Conservation (phyloP, 2,888 invertebrate species). For the Spatulosminthurus flaviceps region DNA sequence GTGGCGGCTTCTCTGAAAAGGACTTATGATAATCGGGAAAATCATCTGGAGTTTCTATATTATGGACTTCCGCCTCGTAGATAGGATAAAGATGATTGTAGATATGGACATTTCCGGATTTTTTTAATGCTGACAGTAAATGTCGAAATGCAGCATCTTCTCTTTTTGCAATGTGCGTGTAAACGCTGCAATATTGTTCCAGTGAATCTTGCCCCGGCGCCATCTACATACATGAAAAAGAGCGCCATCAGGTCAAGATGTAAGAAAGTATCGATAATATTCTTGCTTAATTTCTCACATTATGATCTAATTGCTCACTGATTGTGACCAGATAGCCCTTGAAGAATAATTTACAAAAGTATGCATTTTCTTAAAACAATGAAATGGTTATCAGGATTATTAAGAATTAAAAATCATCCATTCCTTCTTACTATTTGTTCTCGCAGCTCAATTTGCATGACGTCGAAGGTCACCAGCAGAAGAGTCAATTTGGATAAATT, state of each 20-base stretch:
- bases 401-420: background rate
- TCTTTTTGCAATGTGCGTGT: background rate
- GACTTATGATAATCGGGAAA: background rate
- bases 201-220: background rate
- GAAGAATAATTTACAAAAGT: too few species aligned
- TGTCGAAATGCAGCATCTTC: background rate
- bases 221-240: background rate
- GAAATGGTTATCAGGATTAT: background rate
- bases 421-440: background rate
- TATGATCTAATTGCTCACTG: too few species aligned
- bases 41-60: background rate
- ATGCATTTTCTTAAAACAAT: too few species aligned
- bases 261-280: too few species aligned
- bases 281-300: too few species aligned
- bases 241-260: too few species aligned
- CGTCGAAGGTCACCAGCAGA: background rate
- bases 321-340: too few species aligned
- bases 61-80: background rate
- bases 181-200: background rate
- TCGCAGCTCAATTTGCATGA: background rate
- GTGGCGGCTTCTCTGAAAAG: background rate
- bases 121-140: background rate
- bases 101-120: background rate
- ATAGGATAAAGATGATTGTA: background rate
- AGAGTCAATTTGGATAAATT: background rate